These are phyloP conservation scores for Trematocara unimaculatum DNA, from an alignment of 2,113 vertebrate genomes.

Conservation along the genomic window DNA sequence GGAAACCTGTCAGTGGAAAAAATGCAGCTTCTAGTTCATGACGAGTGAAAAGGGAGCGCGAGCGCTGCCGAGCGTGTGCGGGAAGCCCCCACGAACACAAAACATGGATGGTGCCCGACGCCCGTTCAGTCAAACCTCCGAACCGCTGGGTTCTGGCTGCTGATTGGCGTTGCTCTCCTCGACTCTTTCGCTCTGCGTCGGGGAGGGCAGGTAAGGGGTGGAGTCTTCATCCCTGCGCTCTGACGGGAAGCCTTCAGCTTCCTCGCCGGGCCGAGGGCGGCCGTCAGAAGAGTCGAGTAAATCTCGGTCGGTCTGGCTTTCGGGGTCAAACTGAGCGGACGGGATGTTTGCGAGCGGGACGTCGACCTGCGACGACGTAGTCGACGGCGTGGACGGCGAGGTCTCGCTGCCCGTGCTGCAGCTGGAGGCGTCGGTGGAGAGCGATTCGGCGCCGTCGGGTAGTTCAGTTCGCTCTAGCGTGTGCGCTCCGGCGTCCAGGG, in stretches of 20 bases:
- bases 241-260: neutral
- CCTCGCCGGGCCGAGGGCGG: accelerated
- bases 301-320: neutral
- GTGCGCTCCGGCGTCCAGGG: conserved; percentile 41
- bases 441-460: neutral
- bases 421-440: neutral
- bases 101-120: neutral
- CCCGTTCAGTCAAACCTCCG: accelerated
- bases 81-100: neutral
- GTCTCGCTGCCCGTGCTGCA: neutral
- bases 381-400: neutral
- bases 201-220: neutral
- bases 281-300: neutral
- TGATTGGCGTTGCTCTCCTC: neutral
- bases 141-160: neutral
- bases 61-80: no score
- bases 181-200: neutral
- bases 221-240: neutral
- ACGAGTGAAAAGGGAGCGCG: neutral
- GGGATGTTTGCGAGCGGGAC: neutral
- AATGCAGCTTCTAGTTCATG: neutral
- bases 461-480: neutral
- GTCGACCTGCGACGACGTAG: neutral
- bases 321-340: neutral
- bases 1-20: accelerated